phyloP scores from a whole-genome alignment of 2,888 invertebrate species.

The Prosopocoilus inquinatus region DNA sequence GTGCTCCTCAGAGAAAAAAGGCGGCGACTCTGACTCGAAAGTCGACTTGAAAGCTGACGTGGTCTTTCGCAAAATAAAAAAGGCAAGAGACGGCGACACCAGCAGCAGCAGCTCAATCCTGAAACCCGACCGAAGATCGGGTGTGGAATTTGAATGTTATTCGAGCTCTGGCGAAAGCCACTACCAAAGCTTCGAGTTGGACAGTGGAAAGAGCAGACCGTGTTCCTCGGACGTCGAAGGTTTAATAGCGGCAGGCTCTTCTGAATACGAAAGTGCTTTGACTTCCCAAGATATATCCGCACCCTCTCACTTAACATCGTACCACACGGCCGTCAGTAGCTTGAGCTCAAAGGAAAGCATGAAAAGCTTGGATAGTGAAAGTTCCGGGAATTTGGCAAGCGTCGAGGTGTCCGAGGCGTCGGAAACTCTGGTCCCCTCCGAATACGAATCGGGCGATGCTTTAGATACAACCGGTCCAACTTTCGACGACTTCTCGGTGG shows the following conservation, averaged over 20 bases:
- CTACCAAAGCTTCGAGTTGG: conserved; percentile 84
- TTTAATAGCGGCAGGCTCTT: conserved; percentile 72
- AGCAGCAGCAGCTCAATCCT: conserved; percentile 46
- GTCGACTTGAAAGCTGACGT: conserved; percentile 41
- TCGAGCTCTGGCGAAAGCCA: conserved; percentile 88
- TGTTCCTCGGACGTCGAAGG: conserved; percentile 85
- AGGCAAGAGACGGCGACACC: conserved; percentile 41
- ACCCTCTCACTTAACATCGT: conserved; percentile 72
- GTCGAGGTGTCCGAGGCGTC: conserved; percentile 89
- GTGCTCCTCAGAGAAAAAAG: conserved; percentile 22
- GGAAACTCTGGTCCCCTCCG: conserved; percentile 90
- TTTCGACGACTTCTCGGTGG: conserved; percentile 44
- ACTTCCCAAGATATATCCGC: conserved; percentile 78
- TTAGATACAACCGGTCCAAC: conserved; percentile 63
- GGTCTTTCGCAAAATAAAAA: conserved; percentile 44
- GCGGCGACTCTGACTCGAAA: conserved; percentile 29
- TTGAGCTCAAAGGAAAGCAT: conserved; percentile 86
- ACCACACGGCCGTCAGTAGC: conserved; percentile 83
- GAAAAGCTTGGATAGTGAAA: conserved; percentile 86
- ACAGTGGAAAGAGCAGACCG: conserved; percentile 70
- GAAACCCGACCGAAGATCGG: conserved; percentile 67
- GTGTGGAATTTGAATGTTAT: conserved; percentile 75
- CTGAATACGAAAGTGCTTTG: conserved; percentile 83
- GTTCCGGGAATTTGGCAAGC: conserved; percentile 84
- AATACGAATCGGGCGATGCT: conserved; percentile 76